phyloP scores from a whole-genome alignment of 2,797 vertebrate species.

The Smutsia temminckii region DNA sequence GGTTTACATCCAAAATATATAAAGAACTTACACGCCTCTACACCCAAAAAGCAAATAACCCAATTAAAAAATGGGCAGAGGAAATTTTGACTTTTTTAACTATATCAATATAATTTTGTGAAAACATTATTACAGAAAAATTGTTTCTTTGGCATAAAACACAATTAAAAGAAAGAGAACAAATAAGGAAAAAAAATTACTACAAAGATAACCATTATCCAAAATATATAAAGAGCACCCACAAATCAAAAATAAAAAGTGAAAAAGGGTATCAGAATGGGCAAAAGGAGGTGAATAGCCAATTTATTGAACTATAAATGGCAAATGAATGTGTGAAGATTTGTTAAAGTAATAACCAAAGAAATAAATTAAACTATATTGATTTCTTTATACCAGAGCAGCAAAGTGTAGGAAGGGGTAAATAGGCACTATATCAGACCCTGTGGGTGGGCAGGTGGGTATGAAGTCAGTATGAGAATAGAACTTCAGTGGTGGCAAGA shows the following conservation, averaged over 20 bases:
- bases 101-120: constrained; percentile 9
- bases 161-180: constrained; percentile 23
- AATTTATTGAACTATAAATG: not conserved
- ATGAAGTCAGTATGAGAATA: not conserved
- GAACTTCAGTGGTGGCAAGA: not conserved
- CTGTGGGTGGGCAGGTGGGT: not conserved
- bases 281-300: not conserved
- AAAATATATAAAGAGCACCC: not conserved
- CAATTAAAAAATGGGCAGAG: too few relatives aligned
- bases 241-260: not conserved
- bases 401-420: not conserved
- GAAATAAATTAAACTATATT: constrained; percentile 8
- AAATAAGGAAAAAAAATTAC: not conserved
- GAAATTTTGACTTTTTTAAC: not conserved
- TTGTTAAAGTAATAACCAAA: constrained; percentile 31
- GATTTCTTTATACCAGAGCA: not conserved
- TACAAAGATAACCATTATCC: not conserved
- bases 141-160: not conserved
- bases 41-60: too few relatives aligned
- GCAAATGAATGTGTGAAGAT: not conserved
- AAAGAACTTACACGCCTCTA: too few relatives aligned
- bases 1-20: too few relatives aligned
- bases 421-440: not conserved
- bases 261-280: not conserved
- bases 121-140: constrained; percentile 12